phyloP scores from a whole-genome alignment of 1,140 invertebrate genomes.

The Heliothis subflexa region DNA sequence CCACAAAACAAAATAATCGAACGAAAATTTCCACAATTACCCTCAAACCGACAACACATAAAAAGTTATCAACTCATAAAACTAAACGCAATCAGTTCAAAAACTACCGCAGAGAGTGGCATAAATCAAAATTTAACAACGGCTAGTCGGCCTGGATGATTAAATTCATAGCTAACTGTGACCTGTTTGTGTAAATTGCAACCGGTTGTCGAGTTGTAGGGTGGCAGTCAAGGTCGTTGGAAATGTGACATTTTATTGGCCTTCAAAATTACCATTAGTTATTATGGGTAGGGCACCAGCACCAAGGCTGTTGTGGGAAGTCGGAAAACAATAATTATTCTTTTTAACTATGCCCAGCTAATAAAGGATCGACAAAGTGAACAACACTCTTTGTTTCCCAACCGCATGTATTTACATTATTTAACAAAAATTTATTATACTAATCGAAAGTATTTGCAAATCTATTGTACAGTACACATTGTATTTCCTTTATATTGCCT shows the following conservation, averaged over 20 bases:
- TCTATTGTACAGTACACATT: too few relatives aligned
- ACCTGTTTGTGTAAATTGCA: conserved; percentile 16
- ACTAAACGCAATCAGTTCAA: conserved; percentile 63
- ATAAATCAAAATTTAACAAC: conserved; percentile 65
- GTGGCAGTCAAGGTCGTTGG: neutral
- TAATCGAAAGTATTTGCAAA: too few relatives aligned
- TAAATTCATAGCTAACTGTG: conserved; percentile 60
- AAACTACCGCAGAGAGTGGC: conserved; percentile 60
- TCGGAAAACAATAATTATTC: too few relatives aligned
- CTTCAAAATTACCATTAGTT: too few relatives aligned
- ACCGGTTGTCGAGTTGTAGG: conserved; percentile 30
- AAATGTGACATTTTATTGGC: neutral
- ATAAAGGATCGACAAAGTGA: too few relatives aligned
- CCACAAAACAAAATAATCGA: neutral
- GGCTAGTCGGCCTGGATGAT: conserved; percentile 57
- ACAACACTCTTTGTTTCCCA: too few relatives aligned
- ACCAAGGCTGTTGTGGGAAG: too few relatives aligned
- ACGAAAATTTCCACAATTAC: conserved; percentile 18
- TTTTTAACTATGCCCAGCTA: too few relatives aligned
- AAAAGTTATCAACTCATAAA: conserved; percentile 55
- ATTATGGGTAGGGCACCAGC: too few relatives aligned
- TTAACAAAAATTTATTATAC: too few relatives aligned
- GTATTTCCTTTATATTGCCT: too few relatives aligned
- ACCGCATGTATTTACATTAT: too few relatives aligned
- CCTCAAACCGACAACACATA: conserved; percentile 22